These are phyloP conservation scores for Tapera naevia DNA, from an alignment of 2,797 vertebrate species.

Conservation along the genomic window DNA sequence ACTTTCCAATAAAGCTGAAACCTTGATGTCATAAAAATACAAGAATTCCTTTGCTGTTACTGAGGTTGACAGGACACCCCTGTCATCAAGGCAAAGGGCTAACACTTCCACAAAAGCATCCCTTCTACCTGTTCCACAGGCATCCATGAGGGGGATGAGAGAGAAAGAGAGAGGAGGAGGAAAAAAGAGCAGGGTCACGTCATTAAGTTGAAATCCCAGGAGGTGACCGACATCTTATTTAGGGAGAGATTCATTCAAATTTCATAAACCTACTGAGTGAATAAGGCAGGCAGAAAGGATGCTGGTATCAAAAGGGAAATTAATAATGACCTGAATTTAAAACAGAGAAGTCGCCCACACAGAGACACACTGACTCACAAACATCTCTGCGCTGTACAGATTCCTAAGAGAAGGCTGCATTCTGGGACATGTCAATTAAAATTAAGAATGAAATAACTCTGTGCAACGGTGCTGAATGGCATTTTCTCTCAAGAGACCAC, in stretches of 20 bases:
- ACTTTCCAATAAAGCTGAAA: rapidly evolving
- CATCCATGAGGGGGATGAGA: rapidly evolving
- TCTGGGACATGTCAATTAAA: slow-evolving; percentile 67
- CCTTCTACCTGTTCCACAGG: no score
- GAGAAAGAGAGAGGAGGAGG: no score
- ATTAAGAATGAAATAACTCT: slow-evolving; percentile 66
- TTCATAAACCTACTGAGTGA: not conserved
- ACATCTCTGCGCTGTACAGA: not conserved
- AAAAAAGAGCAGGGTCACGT: not conserved
- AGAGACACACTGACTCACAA: not conserved
- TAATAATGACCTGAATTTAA: slow-evolving; percentile 28
- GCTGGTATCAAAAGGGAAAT: slow-evolving; percentile 3
- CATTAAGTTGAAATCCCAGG: not conserved
- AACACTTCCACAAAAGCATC: not conserved
- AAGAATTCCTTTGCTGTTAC: not conserved
- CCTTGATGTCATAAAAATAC: not conserved
- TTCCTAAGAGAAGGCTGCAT: not conserved
- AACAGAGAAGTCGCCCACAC: not conserved
- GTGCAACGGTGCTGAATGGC: slow-evolving; percentile 66
- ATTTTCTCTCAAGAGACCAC: slow-evolving; percentile 44
- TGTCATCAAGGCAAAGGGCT: not conserved
- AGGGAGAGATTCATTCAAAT: slow-evolving; percentile 8
- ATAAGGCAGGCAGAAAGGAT: not conserved
- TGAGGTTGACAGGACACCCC: not conserved
- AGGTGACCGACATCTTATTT: not conserved